These are phyloP conservation scores for Alethe diademata DNA, from an alignment of 2,113 vertebrate species.

Conservation along the genomic window DNA sequence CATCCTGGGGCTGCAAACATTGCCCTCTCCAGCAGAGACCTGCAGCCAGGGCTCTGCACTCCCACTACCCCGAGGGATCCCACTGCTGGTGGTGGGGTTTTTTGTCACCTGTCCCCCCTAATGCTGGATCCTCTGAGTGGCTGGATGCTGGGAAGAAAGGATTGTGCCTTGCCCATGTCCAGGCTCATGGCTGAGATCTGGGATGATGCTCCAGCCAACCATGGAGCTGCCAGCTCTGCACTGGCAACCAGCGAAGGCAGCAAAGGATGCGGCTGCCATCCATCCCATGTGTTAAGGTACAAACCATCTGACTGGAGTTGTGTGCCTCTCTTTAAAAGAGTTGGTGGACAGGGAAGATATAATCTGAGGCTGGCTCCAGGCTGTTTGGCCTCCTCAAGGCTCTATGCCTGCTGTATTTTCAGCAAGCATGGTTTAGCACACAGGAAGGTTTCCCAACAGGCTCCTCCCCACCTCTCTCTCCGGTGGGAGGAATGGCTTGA, in stretches of 20 bases:
- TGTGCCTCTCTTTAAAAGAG: background rate
- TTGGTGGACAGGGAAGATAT: background rate
- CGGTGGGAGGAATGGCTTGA: background rate
- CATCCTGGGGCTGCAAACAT: background rate
- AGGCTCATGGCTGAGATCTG: background rate
- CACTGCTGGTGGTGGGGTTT: background rate
- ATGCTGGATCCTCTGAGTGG: rapidly evolving
- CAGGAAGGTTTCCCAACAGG: background rate
- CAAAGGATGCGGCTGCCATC: rapidly evolving
- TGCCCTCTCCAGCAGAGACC: rapidly evolving
- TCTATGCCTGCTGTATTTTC: background rate
- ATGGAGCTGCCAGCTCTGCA: rapidly evolving
- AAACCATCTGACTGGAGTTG: background rate
- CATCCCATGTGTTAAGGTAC: background rate
- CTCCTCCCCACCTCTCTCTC: background rate
- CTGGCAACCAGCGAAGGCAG: background rate
- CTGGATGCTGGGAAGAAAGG: background rate
- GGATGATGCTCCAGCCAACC: too few species aligned
- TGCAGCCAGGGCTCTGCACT: background rate
- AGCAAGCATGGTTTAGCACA: background rate
- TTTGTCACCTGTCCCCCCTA: background rate
- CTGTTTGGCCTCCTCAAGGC: background rate
- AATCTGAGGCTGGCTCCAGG: background rate
- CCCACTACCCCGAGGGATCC: background rate
- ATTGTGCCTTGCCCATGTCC: background rate